These are phyloP conservation scores for Gobius niger DNA, from an alignment of 2,113 vertebrate genomes.

Conservation along the genomic window DNA sequence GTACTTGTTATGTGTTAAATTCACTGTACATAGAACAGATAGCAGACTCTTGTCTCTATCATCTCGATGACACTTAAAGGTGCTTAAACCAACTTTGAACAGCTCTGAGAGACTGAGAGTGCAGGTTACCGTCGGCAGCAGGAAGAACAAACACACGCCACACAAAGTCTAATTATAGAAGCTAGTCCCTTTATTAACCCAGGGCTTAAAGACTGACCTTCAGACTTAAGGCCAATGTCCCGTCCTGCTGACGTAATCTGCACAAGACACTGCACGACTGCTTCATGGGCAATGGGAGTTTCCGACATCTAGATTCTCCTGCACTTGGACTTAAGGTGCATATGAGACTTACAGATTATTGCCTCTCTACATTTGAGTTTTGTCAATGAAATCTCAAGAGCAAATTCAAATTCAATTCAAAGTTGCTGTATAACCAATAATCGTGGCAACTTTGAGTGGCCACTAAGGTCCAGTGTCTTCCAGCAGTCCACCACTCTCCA, in stretches of 20 bases:
- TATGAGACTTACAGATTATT: too few relatives aligned
- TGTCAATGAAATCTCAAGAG: too few relatives aligned
- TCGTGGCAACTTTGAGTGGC: neutral
- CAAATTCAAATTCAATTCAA: too few relatives aligned
- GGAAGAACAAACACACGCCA: conserved; percentile 3
- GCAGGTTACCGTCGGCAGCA: conserved; percentile 6
- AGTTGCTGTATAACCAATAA: too few relatives aligned
- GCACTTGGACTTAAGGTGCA: too few relatives aligned
- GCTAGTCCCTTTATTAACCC: conserved; percentile 26
- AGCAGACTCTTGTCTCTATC: conserved; percentile 28
- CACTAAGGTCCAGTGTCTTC: conserved; percentile 27
- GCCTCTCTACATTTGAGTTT: too few relatives aligned
- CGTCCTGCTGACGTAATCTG: conserved; percentile 53
- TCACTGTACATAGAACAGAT: conserved; percentile 24
- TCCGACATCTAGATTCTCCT: conserved; percentile 2
- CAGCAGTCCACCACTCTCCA: conserved; percentile 61
- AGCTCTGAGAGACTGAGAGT: conserved; percentile 21
- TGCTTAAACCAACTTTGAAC: conserved; percentile 61
- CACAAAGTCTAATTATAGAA: conserved; percentile 53
- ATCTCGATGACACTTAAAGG: conserved; percentile 54
- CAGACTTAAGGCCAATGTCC: conserved; percentile 55
- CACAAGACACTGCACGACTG: conserved; percentile 23
- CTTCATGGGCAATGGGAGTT: conserved; percentile 17
- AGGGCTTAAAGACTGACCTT: conserved; percentile 62
- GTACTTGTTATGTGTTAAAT: too few relatives aligned